Base-by-base conservation (phyloP, 2,797 vertebrate genomes). In the Enteromius radiatus region DNA sequence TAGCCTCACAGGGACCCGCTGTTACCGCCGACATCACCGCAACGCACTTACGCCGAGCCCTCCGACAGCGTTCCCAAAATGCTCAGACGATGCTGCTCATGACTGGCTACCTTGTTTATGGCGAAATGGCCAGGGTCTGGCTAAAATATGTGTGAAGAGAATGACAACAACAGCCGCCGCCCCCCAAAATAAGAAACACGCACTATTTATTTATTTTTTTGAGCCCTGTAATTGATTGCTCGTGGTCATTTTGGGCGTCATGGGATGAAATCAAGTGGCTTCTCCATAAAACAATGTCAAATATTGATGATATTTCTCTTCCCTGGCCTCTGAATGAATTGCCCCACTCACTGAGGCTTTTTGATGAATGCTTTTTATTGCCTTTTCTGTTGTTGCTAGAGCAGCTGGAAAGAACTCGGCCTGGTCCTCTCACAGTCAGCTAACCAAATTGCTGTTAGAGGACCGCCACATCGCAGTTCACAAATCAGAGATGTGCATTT, bases 241-340 rank as follows among this genome's bases (percentile, higher is more conserved):
- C 87, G 86, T 93, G 92, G 93, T 94, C 93, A 93, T 91, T 92
- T 90, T 86, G 88, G 91, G 91, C 92, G 89, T 93, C 92, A 90
- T 87, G 88, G 93, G 92, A 94, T 87, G 87, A 93, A 94, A 93
- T 94, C 93, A 94, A 95, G 93, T 93, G 91, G 91, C 92, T 93
- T 94, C 93, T 93, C 92, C 93, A 94, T 95, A 94, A 93, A 94
- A 95, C 93, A 94, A 94, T 93, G 93, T 95, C 93, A 95, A 94
- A 94, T 95, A 95, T 95, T 95, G 93, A 95, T 94, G 94, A 93
- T 94, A 92, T 94, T 95, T 95, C 93, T 95, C 92, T 94, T 94
- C 89, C 89, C 89, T 89, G 91, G 89, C 91, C 91, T 85, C 81
- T 91, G 90, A 94, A 94, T 93, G 90, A 94, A 95, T 94, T 91